These are phyloP conservation scores for Miichthys miiuy DNA, from an alignment of 2,797 vertebrate genomes.

Conservation along the genomic window DNA sequence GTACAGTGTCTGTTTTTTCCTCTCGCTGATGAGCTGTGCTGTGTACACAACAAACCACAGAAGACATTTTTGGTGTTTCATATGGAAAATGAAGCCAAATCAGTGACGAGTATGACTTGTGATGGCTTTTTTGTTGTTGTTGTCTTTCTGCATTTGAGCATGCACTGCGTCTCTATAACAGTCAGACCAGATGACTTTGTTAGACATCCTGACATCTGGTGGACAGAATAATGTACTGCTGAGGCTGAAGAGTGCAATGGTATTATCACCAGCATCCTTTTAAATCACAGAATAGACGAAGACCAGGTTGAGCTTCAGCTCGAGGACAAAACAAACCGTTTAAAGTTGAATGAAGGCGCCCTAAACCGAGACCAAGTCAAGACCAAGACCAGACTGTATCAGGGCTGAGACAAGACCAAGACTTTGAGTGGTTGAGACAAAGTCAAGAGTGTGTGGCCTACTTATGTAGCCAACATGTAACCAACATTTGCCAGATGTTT, in stretches of 20 bases:
- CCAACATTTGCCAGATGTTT: too few relatives aligned
- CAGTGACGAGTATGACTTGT: neutral
- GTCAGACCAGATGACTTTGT: neutral
- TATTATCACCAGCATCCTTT: neutral
- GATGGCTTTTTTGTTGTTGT: neutral
- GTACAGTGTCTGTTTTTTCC: neutral
- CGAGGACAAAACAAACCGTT: neutral
- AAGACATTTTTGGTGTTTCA: neutral
- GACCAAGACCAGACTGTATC: too few relatives aligned
- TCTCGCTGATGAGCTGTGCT: neutral
- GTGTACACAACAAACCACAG: neutral
- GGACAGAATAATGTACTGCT: slow-evolving; percentile 10
- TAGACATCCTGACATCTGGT: slow-evolving; percentile 30
- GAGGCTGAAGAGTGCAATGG: neutral
- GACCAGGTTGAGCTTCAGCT: neutral
- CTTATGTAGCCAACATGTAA: too few relatives aligned
- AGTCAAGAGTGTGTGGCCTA: too few relatives aligned
- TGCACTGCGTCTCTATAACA: neutral
- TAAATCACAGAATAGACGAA: neutral
- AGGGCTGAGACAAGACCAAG: too few relatives aligned
- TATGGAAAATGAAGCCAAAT: slow-evolving; percentile 4
- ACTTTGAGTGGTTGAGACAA: too few relatives aligned
- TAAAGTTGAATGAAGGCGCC: too few relatives aligned
- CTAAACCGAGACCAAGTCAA: too few relatives aligned
- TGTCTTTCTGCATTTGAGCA: neutral